Evolutionary conservation across 2,797 vertebrate genomes (phyloP).

Genomic region (Rhinoraja longicauda): DNA sequence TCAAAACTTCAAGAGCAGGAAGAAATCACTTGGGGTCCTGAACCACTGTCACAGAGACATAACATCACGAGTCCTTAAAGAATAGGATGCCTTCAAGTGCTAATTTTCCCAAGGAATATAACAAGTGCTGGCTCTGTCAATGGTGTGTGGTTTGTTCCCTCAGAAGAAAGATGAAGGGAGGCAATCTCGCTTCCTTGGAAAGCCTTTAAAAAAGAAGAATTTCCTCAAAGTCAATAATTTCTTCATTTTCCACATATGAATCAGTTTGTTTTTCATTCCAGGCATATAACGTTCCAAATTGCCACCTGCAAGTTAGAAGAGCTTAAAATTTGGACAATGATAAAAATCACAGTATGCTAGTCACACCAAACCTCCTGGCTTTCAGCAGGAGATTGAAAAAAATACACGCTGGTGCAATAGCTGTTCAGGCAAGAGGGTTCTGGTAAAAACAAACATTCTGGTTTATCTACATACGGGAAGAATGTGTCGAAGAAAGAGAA

Average conservation of each 20-base stretch:
- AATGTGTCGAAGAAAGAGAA: conserved; percentile 8
- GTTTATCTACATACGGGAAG: conserved; percentile 22
- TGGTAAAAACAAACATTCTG: conserved; percentile 10
- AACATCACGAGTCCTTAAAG: conserved; percentile 2
- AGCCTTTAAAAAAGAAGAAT: neutral
- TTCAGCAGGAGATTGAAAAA: conserved; percentile 36
- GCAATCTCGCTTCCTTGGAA: neutral
- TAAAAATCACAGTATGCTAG: conserved; percentile 35
- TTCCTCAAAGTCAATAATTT: neutral
- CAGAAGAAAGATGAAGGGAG: neutral
- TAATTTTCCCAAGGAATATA: neutral
- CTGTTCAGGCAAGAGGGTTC: conserved; percentile 32
- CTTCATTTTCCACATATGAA: conserved; percentile 28
- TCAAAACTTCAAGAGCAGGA: neutral
- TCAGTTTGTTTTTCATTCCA: conserved; percentile 31
- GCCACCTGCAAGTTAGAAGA: conserved; percentile 23
- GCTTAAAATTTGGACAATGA: conserved; percentile 36
- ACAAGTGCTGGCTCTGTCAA: neutral
- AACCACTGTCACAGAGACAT: neutral
- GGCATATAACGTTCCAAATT: conserved; percentile 21
- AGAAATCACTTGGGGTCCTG: neutral
- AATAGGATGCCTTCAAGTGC: neutral
- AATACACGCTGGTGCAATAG: conserved; percentile 35
- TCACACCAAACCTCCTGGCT: conserved; percentile 31
- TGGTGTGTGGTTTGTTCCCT: neutral